Evolutionary conservation across 2,888 invertebrate species (phyloP).

Genomic region (Tiliacea citrago): DNA sequence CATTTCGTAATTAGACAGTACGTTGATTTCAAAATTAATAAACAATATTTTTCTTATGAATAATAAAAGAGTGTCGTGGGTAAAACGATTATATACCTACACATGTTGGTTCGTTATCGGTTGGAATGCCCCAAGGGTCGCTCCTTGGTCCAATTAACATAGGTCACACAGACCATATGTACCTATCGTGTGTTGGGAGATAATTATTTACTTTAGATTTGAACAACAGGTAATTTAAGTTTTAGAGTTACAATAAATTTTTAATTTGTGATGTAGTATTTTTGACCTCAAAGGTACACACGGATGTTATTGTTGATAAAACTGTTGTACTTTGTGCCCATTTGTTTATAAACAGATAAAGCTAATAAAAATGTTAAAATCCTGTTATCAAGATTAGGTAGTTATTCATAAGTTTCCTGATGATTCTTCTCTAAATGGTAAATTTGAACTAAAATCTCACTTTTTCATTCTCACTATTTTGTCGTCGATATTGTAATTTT

Average conservation of each 20-base stretch:
- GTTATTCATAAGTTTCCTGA: not conserved
- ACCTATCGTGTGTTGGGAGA: constrained; percentile 32
- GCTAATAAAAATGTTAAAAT: too few relatives aligned
- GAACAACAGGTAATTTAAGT: constrained; percentile 32
- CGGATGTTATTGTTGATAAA: constrained; percentile 25
- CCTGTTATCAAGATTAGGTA: not conserved
- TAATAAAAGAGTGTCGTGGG: constrained; percentile 44
- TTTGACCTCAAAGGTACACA: constrained; percentile 2
- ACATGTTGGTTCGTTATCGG: constrained; percentile 70
- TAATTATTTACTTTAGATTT: constrained; percentile 29
- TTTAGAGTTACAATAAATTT: too few relatives aligned
- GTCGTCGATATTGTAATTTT: not conserved
- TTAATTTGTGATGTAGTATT: not conserved
- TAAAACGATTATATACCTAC: constrained; percentile 60
- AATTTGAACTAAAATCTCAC: not conserved
- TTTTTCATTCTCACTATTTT: not conserved
- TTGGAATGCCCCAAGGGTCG: constrained; percentile 71
- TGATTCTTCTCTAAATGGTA: not conserved
- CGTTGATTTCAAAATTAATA: not conserved
- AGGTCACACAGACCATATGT: constrained; percentile 71
- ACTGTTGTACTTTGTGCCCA: not conserved
- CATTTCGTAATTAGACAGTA: constrained; percentile 17
- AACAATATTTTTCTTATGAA: constrained; percentile 28
- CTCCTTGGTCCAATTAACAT: constrained; percentile 82
- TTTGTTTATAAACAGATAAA: constrained; percentile 4